phyloP scores from a whole-genome alignment of 1,140 invertebrate species.

The Varroa destructor region DNA sequence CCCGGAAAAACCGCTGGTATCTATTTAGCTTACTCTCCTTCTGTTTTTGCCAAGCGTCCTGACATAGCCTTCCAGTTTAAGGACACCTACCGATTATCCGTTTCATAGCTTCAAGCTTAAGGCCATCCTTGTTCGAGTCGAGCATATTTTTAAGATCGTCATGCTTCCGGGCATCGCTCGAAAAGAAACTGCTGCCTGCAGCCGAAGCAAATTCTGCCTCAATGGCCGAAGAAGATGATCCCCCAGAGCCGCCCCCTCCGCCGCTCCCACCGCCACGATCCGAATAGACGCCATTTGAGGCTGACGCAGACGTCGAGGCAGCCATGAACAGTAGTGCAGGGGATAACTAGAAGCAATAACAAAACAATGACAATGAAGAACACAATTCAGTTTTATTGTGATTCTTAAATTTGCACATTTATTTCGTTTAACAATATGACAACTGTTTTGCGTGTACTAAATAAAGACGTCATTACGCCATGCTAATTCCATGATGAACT shows the following conservation, averaged over 20 bases:
- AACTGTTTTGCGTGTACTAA: no score
- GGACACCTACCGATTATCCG: conserved; percentile 75
- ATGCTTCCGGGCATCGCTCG: conserved; percentile 32
- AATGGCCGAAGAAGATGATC: conserved; percentile 3
- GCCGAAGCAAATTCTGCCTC: conserved; percentile 18
- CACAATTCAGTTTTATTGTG: no score
- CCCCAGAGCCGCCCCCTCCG: no score
- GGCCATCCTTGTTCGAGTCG: conserved; percentile 89
- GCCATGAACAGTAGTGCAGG: conserved; percentile 11
- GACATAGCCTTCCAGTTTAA: not conserved
- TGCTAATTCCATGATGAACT: no score
- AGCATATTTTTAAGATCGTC: conserved; percentile 63
- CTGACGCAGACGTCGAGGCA: not conserved
- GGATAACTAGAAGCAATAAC: not conserved
- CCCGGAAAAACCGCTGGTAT: not conserved
- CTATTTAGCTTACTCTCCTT: not conserved
- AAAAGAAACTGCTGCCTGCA: conserved; percentile 17
- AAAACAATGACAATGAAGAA: not conserved
- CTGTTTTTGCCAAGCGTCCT: not conserved
- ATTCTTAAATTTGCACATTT: no score
- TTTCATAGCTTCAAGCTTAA: conserved; percentile 98
- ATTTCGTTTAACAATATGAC: no score
- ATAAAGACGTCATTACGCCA: no score
- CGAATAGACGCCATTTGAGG: conserved; percentile 8
- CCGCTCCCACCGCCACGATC: not conserved